Evolutionary conservation across 2,797 vertebrate genomes (phyloP).

Genomic region (Menidia menidia): DNA sequence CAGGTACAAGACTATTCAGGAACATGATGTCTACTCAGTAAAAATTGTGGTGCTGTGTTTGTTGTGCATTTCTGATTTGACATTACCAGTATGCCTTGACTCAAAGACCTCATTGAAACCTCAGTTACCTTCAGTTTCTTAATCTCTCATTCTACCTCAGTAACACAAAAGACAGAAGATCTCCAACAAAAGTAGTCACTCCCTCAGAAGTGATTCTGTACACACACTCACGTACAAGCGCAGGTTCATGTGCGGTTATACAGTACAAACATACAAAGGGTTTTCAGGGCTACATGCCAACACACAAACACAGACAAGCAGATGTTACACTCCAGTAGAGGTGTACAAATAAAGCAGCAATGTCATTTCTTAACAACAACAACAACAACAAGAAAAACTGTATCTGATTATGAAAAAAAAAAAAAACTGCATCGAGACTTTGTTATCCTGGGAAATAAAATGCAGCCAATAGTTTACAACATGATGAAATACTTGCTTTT

Average conservation of each 20-base stretch:
- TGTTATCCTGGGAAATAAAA: slow-evolving; percentile 59
- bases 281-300: slow-evolving; percentile 41
- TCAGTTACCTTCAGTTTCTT: slow-evolving; percentile 73
- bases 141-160: slow-evolving; percentile 83
- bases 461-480: slow-evolving; percentile 76
- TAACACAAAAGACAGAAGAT: slow-evolving; percentile 59
- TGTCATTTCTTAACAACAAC: slow-evolving; percentile 35
- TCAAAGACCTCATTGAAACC: slow-evolving; percentile 80
- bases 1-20: slow-evolving; percentile 83
- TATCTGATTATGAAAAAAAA: slow-evolving; percentile 35
- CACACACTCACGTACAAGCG: slow-evolving; percentile 14
- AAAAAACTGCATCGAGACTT: slow-evolving; percentile 61
- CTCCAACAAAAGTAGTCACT: slow-evolving; percentile 48
- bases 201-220: slow-evolving; percentile 40
- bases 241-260: slow-evolving; percentile 27
- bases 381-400: slow-evolving; percentile 21
- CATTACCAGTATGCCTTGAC: slow-evolving; percentile 79
- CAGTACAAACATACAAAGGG: slow-evolving; percentile 43
- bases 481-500: slow-evolving; percentile 71
- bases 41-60: slow-evolving; percentile 78
- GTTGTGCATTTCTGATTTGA: slow-evolving; percentile 79
- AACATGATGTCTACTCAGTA: slow-evolving; percentile 79
- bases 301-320: slow-evolving; percentile 36
- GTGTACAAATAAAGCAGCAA: slow-evolving; percentile 46
- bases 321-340: slow-evolving; percentile 58